Evolutionary conservation across 2,113 vertebrate species (phyloP).

Genomic region (Rhegmatorhina hoffmannsi): DNA sequence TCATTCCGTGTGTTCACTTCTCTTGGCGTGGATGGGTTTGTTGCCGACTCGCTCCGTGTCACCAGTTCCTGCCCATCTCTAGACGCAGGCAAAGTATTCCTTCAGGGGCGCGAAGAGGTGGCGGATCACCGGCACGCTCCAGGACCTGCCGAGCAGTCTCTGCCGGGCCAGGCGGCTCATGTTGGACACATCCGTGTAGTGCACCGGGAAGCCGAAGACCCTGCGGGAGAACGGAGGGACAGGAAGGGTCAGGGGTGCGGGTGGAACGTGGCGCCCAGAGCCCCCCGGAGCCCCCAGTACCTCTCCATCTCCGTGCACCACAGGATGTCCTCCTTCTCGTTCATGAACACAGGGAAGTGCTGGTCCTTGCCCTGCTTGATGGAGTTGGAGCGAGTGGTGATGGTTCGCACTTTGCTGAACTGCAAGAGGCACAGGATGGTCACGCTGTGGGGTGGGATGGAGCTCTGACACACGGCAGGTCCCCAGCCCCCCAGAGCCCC

Average conservation of each 20-base stretch:
- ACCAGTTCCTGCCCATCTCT: slow-evolving; percentile 76
- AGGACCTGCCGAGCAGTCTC: slow-evolving; percentile 95
- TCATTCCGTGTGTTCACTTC: slow-evolving; percentile 72
- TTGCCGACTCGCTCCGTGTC: slow-evolving; percentile 72
- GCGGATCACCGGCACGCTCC: slow-evolving; percentile 98
- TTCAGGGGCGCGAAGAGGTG: slow-evolving; percentile 99
- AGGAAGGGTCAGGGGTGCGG: not conserved
- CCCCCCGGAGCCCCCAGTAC: slow-evolving; percentile 50
- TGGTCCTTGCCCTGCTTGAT: slow-evolving; percentile 99
- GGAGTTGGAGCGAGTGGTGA: slow-evolving; percentile 98
- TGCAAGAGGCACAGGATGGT: slow-evolving; percentile 68
- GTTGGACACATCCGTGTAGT: slow-evolving; percentile 98
- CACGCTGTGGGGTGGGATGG: not conserved
- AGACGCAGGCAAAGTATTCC: slow-evolving; percentile 97
- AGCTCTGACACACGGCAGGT: too few relatives aligned
- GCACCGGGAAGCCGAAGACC: slow-evolving; percentile 96
- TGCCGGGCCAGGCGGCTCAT: slow-evolving; percentile 98
- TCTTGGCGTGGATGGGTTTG: slow-evolving; percentile 79
- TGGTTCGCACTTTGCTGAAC: slow-evolving; percentile 98
- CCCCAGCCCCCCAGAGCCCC: not conserved
- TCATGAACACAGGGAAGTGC: slow-evolving; percentile 98
- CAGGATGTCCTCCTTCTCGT: slow-evolving; percentile 97
- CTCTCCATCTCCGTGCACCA: slow-evolving; percentile 99
- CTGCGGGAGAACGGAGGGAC: slow-evolving; percentile 47
- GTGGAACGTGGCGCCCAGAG: rapidly evolving